Evolutionary conservation across 2,113 vertebrate species (phyloP), one percentile per base, ranked within the genome.

Genomic region (Columbina picui): DNA sequence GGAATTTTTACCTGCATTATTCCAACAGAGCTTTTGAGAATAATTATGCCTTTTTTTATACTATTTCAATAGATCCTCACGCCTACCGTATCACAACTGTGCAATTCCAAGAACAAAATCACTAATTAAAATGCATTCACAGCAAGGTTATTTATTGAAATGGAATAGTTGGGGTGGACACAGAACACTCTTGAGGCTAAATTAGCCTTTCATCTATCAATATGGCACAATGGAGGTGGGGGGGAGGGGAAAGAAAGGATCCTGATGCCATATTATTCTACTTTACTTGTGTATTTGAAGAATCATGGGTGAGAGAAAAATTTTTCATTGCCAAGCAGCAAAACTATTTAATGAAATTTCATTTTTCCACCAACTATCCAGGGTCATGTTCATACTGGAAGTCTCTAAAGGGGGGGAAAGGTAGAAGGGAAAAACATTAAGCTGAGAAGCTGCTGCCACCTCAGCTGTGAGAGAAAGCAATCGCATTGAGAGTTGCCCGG

Each of bases 101-200:
- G 87, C 67, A 80, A 69, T 90, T 84, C 93, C 64, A 81, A 41
- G 52, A 93, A 83, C 14, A 26, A 95, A 96, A 93, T 97, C 78
- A 95, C 92, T 96, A 97, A 96, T 97, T 97, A 97, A 97, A 97
- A 88, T 20, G 69, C 65, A 90, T 96, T 96, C 88, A 77, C 70
- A 91, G 89, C 80, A 95, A 73, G 52, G 26, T 90, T 91, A 87
- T 89, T 95, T 91, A 47, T 39, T 91, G 83, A 84, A 90, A 76
- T 91, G 60, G 75, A 93, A 64, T 82, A 91, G 87, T 29, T 83
- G 73, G 75, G 75, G 79, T 84, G 52, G 89, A 90, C 50, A 36
- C 10, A 56, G 71, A 87, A 47, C 26, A 60, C 78, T 70, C 86
- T 89, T 57, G 45, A 89, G 69, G 82, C 59, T 94, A 57, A 93